Evolutionary conservation across 2,797 vertebrate species (phyloP).

Genomic region (Aotus griseimembra): DNA sequence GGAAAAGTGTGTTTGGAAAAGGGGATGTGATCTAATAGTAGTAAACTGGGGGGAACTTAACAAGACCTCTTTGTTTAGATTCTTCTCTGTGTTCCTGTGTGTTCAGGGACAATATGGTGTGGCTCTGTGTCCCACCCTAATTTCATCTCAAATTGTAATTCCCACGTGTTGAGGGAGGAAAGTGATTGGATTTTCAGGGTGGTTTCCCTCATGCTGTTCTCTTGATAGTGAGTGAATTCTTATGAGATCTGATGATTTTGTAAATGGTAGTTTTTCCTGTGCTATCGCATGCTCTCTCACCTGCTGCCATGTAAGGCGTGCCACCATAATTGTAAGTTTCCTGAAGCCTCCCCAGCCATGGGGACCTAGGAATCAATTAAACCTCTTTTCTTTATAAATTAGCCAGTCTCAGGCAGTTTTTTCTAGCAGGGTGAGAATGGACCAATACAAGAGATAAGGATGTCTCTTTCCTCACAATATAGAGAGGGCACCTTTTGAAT

Average conservation of each 20-base stretch:
- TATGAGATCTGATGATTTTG: not conserved
- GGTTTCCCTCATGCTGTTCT: not conserved
- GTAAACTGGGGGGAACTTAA: not conserved
- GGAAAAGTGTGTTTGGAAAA: not conserved
- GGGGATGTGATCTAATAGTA: not conserved
- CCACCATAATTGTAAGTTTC: not conserved
- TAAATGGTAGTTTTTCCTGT: not conserved
- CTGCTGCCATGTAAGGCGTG: not conserved
- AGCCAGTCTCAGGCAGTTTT: not conserved
- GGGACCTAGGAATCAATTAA: not conserved
- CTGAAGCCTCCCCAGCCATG: not conserved
- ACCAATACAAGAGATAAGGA: not conserved
- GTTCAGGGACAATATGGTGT: not conserved
- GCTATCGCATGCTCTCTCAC: not conserved
- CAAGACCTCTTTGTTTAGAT: not conserved
- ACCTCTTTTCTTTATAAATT: not conserved
- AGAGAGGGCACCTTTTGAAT: not conserved
- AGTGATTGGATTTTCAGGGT: not conserved
- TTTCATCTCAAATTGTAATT: not conserved
- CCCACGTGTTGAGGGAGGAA: not conserved
- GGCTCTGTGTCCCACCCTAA: not conserved
- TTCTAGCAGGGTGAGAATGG: not conserved
- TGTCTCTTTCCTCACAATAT: not conserved
- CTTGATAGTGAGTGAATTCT: not conserved
- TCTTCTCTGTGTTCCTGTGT: not conserved